phyloP scores from a whole-genome alignment of 2,797 vertebrate species.

The Molothrus aeneus region DNA sequence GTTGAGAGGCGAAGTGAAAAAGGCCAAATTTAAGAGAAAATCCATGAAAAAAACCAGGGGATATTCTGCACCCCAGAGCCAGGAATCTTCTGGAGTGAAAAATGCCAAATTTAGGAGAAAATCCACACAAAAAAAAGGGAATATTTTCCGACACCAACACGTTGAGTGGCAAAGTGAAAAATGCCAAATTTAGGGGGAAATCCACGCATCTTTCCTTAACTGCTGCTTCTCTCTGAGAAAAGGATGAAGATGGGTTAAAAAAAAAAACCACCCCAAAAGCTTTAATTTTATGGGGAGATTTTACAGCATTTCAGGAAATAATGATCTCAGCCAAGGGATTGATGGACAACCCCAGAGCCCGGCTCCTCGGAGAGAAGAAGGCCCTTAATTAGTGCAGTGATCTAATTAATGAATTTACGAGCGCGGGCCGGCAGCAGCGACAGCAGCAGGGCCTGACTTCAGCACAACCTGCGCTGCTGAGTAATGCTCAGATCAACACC shows the following conservation, averaged over 20 bases:
- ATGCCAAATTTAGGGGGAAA: too few species aligned
- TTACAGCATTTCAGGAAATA: neutral
- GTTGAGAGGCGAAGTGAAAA: too few species aligned
- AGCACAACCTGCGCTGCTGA: slow-evolving; percentile 74
- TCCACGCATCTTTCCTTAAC: neutral
- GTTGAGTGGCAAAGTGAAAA: too few species aligned
- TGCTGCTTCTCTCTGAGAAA: neutral
- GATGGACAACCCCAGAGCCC: slow-evolving; percentile 38
- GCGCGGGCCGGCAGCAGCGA: slow-evolving; percentile 52
- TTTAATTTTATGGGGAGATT: neutral
- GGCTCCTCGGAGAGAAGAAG: slow-evolving; percentile 11
- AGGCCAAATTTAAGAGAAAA: too few species aligned
- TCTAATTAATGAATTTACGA: slow-evolving; percentile 72
- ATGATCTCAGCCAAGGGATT: neutral
- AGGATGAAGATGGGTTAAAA: neutral
- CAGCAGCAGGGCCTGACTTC: slow-evolving; percentile 73
- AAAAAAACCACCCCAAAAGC: accelerated
- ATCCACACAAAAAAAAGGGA: too few species aligned
- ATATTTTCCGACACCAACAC: too few species aligned
- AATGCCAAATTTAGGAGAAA: too few species aligned
- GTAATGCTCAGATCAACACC: slow-evolving; percentile 81
- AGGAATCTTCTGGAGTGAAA: too few species aligned
- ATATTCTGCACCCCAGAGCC: too few species aligned
- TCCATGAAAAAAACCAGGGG: too few species aligned
- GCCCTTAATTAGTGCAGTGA: slow-evolving; percentile 59